A percentile compares a stretch with the other conserved stretches of the same genome.
Conservation (phyloP, 1,140 invertebrate genomes). For the Drosophila bocqueti region DNA sequence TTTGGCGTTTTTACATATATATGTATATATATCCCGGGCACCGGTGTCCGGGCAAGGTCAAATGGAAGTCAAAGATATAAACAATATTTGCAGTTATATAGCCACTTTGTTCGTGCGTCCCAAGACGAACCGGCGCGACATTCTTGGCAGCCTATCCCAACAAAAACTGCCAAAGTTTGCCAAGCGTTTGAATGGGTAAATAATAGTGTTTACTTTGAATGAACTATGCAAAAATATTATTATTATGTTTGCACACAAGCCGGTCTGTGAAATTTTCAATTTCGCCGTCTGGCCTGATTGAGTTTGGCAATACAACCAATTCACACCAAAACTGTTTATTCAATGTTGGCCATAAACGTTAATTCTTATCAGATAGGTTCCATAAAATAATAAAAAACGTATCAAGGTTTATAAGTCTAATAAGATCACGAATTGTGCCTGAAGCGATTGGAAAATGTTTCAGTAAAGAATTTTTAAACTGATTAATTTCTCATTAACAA, state of each 20-base stretch:
- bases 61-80: slow-evolving; percentile 70
- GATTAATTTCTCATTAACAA: background rate
- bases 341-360: background rate
- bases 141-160: slow-evolving; percentile 38
- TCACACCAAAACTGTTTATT: background rate
- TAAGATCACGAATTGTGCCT: background rate
- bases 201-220: slow-evolving; percentile 37
- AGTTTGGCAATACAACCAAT: slow-evolving; percentile 3
- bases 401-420: background rate
- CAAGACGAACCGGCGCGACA: slow-evolving; percentile 24
- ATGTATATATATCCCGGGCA: slow-evolving; percentile 1
- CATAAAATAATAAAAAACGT: background rate
- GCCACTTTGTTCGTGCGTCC: background rate
- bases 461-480: no score
- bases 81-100: slow-evolving; percentile 48
- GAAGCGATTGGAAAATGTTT: background rate
- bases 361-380: background rate
- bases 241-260: background rate
- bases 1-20: slow-evolving; percentile 37
- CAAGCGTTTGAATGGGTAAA: slow-evolving; percentile 31
- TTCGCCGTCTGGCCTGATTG: background rate
- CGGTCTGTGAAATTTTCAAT: background rate
- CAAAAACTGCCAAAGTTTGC: slow-evolving; percentile 29
- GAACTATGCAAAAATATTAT: slow-evolving; percentile 16
- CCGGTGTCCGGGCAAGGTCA: slow-evolving; percentile 58